Percentiles rank a stretch among this genome's conserved stretches.
Evolutionary conservation across 1,140 invertebrate genomes (phyloP).

Genomic region (Tenebrio molitor): DNA sequence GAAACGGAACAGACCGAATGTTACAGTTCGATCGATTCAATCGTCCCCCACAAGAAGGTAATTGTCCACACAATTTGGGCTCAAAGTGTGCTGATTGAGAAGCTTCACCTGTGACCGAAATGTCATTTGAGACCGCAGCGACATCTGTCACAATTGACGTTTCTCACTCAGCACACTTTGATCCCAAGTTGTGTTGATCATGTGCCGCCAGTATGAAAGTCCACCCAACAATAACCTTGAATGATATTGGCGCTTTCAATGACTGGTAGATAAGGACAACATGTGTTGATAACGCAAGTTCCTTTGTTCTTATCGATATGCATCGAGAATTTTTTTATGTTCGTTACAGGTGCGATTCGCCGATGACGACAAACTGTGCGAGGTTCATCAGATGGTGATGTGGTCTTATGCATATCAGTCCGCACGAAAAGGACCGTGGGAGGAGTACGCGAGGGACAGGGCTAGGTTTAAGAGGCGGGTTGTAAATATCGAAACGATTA

Average conservation of each 20-base stretch:
- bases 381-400: constrained; percentile 72
- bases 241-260: background rate
- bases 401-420: constrained; percentile 76
- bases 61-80: too few relatives aligned
- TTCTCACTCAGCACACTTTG: too few relatives aligned
- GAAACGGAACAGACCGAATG: constrained; percentile 44
- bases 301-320: background rate
- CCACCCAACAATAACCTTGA: background rate
- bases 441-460: constrained; percentile 72
- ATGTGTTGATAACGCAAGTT: background rate
- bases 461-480: constrained; percentile 72
- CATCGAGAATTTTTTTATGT: constrained; percentile 27
- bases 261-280: too few relatives aligned
- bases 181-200: background rate
- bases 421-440: constrained; percentile 76
- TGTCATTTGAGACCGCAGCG: too few relatives aligned
- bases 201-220: background rate
- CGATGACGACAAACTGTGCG: constrained; percentile 65
- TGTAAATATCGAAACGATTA: constrained; percentile 62
- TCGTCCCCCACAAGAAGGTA: background rate
- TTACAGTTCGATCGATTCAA: constrained; percentile 11
- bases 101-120: too few relatives aligned
- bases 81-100: too few relatives aligned
- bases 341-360: constrained; percentile 74
- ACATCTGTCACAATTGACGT: too few relatives aligned